Conservation (phyloP, 2,113 vertebrate species). For the Anoplopoma fimbria region DNA sequence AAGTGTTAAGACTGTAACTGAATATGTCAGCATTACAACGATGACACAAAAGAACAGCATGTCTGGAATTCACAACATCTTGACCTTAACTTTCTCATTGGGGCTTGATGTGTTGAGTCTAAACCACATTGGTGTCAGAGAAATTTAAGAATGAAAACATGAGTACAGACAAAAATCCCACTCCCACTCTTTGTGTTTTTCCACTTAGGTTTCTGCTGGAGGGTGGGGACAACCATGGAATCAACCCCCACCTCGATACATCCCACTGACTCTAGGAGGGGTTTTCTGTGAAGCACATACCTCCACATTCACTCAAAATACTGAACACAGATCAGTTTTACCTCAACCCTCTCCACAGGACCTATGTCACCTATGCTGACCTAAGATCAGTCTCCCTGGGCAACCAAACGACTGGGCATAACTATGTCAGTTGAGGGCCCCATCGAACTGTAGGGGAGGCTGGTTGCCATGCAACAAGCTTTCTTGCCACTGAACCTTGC, state of each 20-base stretch:
- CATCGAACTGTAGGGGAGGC: conserved; percentile 36
- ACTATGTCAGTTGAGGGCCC: conserved; percentile 53
- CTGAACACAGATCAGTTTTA: neutral
- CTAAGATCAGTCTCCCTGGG: conserved; percentile 55
- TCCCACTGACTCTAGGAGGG: neutral
- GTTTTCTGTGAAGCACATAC: conserved; percentile 27
- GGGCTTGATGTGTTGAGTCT: conserved; percentile 40
- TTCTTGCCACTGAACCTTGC: conserved; percentile 33
- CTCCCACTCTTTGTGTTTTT: conserved; percentile 14
- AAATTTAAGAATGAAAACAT: conserved; percentile 35
- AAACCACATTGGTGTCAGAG: conserved; percentile 12
- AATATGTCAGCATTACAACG: neutral
- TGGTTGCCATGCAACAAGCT: conserved; percentile 70
- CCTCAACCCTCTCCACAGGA: conserved; percentile 30
- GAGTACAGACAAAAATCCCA: neutral
- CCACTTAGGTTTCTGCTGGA: conserved; percentile 1
- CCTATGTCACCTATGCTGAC: conserved; percentile 7
- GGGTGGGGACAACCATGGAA: conserved; percentile 25
- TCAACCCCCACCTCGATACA: conserved; percentile 31
- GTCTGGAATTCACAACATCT: neutral
- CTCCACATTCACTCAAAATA: conserved; percentile 28
- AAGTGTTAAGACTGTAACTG: neutral
- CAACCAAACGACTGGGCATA: conserved; percentile 61
- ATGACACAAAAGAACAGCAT: neutral
- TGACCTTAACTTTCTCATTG: neutral